Conservation (phyloP, 1,140 invertebrate genomes). For the Chrysomallon squamiferum region DNA sequence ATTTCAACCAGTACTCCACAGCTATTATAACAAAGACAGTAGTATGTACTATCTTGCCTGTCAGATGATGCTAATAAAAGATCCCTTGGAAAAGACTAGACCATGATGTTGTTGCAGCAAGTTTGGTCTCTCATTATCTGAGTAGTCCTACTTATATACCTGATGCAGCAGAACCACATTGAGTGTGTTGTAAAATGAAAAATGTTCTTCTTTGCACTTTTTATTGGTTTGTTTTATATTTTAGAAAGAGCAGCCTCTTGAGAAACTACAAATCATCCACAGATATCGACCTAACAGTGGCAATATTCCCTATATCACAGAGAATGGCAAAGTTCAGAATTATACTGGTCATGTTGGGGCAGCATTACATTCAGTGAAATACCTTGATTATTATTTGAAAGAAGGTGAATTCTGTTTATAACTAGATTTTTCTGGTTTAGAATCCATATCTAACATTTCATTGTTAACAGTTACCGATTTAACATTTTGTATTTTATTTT, state of each 20-base stretch:
- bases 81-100: too few relatives aligned
- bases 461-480: background rate
- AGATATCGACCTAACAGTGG: conserved; percentile 15
- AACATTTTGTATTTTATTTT: background rate
- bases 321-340: conserved; percentile 26
- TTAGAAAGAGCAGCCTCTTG: conserved; percentile 19
- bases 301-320: conserved; percentile 16
- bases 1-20: too few relatives aligned
- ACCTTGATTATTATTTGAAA: conserved; percentile 26
- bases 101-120: too few relatives aligned
- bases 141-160: too few relatives aligned
- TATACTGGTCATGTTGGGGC: conserved; percentile 26
- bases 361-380: conserved; percentile 23
- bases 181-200: too few relatives aligned
- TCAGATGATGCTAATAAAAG: too few relatives aligned
- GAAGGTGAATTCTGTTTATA: conserved; percentile 10
- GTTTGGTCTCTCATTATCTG: too few relatives aligned
- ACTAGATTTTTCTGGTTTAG: background rate
- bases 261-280: conserved; percentile 29
- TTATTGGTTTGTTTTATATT: conserved; percentile 5
- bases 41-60: too few relatives aligned
- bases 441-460: background rate
- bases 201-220: too few relatives aligned
- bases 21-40: too few relatives aligned
- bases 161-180: too few relatives aligned